Conservation (phyloP, 2,113 vertebrate species). For the Hiodon alosoides region DNA sequence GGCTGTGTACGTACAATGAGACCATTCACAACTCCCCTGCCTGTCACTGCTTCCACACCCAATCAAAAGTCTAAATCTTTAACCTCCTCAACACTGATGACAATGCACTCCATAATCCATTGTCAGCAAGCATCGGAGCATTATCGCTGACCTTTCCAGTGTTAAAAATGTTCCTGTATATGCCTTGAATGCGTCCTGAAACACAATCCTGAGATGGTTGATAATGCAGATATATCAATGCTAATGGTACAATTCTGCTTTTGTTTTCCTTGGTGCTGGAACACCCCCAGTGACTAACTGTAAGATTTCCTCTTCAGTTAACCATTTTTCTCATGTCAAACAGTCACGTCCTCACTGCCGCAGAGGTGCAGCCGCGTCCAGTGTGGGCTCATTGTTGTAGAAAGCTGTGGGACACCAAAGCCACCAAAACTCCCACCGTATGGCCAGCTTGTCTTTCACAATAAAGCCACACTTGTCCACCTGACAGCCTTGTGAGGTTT, state of each 20-base stretch:
- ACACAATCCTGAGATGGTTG: neutral
- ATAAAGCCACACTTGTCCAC: neutral
- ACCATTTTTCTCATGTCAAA: neutral
- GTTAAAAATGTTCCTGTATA: neutral
- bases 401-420: neutral
- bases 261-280: neutral
- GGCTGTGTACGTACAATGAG: conserved; percentile 32
- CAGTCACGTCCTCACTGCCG: neutral
- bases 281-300: no score
- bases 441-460: neutral
- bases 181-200: neutral
- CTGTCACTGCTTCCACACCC: neutral
- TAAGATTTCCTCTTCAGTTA: neutral
- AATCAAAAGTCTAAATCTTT: neutral
- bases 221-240: neutral
- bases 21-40: conserved; percentile 11
- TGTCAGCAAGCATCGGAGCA: neutral
- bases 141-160: neutral
- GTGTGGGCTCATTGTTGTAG: neutral
- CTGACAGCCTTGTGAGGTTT: conserved; percentile 9
- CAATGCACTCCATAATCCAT: neutral
- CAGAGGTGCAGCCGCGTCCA: neutral
- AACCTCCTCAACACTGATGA: neutral
- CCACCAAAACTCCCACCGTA: neutral
- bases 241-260: neutral